Evolutionary conservation across 2,888 invertebrate genomes (phyloP), one percentile per base, ranked within the genome.

Genomic region (Lycophotia porphyrea): DNA sequence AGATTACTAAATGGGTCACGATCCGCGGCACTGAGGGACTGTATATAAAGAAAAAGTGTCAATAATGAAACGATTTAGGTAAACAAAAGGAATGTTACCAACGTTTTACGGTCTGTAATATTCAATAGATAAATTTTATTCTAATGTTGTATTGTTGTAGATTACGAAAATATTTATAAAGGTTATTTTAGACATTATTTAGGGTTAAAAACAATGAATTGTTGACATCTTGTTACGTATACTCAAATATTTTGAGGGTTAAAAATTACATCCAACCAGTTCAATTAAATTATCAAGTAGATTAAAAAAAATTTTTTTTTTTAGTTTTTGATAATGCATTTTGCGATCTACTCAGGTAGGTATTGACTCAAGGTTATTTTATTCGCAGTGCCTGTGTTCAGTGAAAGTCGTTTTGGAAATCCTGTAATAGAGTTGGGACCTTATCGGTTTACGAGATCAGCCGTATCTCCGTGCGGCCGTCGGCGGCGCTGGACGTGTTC

Each of bases 371-470:
- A 31, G 4, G n/a, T 60, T 18, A 31, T 44, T 42, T 52, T 52
- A 18, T 84, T 70, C 64, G 64, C 66, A 87, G 80, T 69, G n/a
- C 88, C 90, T n/a, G 79, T 86, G 34, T 90, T 89, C 73, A 88
- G 85, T n/a, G 87, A 70, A 42, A 90, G 87, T 9, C 88, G 81
- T 1, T 71, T 71, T 36, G 92, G 93, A 1, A 92, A 91, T 68
- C 90, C 89, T 5, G 89, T 92, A 7, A 88, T 93, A 21, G 58
- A 88, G 21, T 49, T 91, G 39, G 89, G 92, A 47, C 74, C 75
- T 7, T 85, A 93, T 80, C 89, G 92, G 0, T 93, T 90, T 80
- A 90, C 91, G 68, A 85, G 89, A 18, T 84, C 86, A 24, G n/a
- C 13, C 8, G 15, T 49, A 9, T 80, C 21, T 47, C 0, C 47